phyloP scores from a whole-genome alignment of 1,140 invertebrate genomes.

The Drosophila navojoa region DNA sequence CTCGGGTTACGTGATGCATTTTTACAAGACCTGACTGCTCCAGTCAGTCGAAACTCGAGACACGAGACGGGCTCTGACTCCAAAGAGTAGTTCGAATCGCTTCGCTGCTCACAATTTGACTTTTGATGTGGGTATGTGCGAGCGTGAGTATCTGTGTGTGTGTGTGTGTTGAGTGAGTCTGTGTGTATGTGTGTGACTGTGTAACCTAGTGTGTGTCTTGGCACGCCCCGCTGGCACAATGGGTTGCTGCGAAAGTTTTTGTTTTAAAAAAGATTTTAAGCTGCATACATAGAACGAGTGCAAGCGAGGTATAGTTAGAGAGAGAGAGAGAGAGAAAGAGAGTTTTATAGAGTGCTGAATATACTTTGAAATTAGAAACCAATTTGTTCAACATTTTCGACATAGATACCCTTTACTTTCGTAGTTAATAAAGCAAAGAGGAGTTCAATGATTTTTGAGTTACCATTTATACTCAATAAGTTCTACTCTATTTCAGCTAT shows the following conservation, averaged over 20 bases:
- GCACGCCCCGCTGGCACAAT: slow-evolving; percentile 54
- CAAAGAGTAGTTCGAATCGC: slow-evolving; percentile 50
- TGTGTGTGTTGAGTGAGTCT: slow-evolving; percentile 9
- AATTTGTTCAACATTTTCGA: background rate
- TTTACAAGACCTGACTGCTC: slow-evolving; percentile 47
- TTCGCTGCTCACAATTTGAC: slow-evolving; percentile 69
- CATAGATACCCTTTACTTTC: background rate
- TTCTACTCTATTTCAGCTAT: too few relatives aligned
- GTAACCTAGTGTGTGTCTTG: slow-evolving; percentile 18
- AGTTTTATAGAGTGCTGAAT: background rate
- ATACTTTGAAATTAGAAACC: background rate
- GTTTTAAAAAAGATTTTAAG: slow-evolving; percentile 41
- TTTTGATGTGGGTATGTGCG: slow-evolving; percentile 62
- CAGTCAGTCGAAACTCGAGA: slow-evolving; percentile 25
- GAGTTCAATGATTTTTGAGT: too few relatives aligned
- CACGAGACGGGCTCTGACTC: slow-evolving; percentile 6
- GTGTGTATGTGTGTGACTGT: slow-evolving; percentile 8
- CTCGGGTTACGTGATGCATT: slow-evolving; percentile 74
- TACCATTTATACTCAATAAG: too few relatives aligned
- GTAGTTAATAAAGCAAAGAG: background rate
- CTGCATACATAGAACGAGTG: background rate
- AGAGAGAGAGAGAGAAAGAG: too few relatives aligned
- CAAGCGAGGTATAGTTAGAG: background rate
- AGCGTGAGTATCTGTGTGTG: slow-evolving; percentile 35
- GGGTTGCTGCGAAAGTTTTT: slow-evolving; percentile 46